These are phyloP conservation scores for Ochropleura plecta DNA, from an alignment of 2,888 invertebrate genomes.

Conservation along the genomic window DNA sequence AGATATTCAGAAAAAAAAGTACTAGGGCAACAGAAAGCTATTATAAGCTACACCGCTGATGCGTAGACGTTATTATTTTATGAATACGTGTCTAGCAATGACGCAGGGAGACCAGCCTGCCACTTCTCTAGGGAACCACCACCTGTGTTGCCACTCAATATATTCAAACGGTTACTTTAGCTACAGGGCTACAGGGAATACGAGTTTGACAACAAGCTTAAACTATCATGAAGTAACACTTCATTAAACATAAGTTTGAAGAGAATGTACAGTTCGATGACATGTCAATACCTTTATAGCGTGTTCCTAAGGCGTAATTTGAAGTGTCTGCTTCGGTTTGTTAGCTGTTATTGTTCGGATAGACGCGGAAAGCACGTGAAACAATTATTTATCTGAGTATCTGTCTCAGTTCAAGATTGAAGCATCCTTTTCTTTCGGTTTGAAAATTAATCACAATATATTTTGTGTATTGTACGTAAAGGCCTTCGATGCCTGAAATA, in stretches of 20 bases:
- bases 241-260: constrained; percentile 28
- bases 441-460: too few relatives aligned
- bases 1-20: constrained; percentile 18
- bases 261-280: constrained; percentile 17
- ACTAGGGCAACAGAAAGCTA: constrained; percentile 65
- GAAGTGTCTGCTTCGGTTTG: not conserved
- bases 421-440: not conserved
- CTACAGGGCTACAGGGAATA: constrained; percentile 42
- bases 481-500: too few relatives aligned
- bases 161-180: constrained; percentile 53
- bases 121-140: constrained; percentile 76
- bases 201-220: constrained; percentile 47
- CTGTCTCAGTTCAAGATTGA: not conserved
- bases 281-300: not conserved
- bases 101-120: constrained; percentile 59
- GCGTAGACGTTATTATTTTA: constrained; percentile 63
- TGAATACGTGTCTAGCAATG: constrained; percentile 58
- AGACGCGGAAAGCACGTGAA: not conserved
- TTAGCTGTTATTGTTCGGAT: not conserved
- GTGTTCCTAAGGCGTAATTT: not conserved
- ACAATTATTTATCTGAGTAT: not conserved
- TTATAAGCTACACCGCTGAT: constrained; percentile 29
- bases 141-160: constrained; percentile 72
- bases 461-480: too few relatives aligned
- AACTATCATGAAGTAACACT: constrained; percentile 26